These are phyloP conservation scores for Podotricha telesiphe DNA, from an alignment of 2,888 invertebrate species.

Conservation along the genomic window DNA sequence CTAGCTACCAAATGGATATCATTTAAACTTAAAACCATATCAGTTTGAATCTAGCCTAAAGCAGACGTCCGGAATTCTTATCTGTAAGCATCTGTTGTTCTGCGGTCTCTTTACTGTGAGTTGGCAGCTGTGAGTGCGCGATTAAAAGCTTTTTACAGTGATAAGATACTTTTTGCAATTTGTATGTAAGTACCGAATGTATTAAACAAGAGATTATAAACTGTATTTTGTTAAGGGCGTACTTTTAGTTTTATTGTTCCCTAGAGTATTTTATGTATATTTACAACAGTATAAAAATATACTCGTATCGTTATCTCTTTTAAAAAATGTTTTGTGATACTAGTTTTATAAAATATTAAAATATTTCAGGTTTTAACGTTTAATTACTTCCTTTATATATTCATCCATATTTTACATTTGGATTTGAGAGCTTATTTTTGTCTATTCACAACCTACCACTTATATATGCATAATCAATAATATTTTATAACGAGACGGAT, in stretches of 20 bases:
- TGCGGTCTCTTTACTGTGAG: slow-evolving; percentile 39
- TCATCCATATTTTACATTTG: too few relatives aligned
- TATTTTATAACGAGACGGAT: too few relatives aligned
- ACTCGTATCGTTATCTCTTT: too few relatives aligned
- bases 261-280: not conserved
- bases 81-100: slow-evolving; percentile 45
- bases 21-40: not conserved
- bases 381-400: too few relatives aligned
- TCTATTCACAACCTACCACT: too few relatives aligned
- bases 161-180: slow-evolving; percentile 35
- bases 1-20: too few relatives aligned
- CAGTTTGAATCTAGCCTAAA: slow-evolving; percentile 21
- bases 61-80: slow-evolving; percentile 43
- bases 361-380: too few relatives aligned
- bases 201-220: slow-evolving; percentile 21
- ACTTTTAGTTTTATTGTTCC: not conserved
- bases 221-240: slow-evolving; percentile 5
- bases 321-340: too few relatives aligned
- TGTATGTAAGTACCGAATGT: slow-evolving; percentile 31
- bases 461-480: too few relatives aligned
- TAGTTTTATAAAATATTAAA: too few relatives aligned
- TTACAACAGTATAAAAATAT: not conserved
- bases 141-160: slow-evolving; percentile 33
- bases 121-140: slow-evolving; percentile 34
- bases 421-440: too few relatives aligned